These are phyloP conservation scores for Suillia variegata DNA, from an alignment of 2,888 invertebrate species.

Conservation along the genomic window DNA sequence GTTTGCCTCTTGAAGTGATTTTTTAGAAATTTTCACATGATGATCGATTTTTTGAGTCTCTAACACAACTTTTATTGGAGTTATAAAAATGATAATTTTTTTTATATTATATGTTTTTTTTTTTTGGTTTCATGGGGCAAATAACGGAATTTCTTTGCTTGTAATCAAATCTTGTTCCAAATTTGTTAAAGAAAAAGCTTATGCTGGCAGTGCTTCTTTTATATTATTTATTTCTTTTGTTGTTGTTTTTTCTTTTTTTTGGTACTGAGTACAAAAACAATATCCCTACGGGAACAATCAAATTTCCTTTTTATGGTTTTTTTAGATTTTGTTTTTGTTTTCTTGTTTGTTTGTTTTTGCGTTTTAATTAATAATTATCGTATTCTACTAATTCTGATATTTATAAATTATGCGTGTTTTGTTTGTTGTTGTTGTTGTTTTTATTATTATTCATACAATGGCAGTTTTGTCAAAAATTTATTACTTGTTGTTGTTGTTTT, in stretches of 20 bases:
- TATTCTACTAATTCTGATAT: conserved; percentile 27
- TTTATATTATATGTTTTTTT: too few relatives aligned
- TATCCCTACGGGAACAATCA: neutral
- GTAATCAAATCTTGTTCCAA: too few relatives aligned
- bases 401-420: conserved; percentile 37
- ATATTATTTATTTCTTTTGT: conserved; percentile 2
- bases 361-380: conserved; percentile 7
- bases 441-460: conserved; percentile 30
- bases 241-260: neutral
- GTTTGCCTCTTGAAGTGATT: too few relatives aligned
- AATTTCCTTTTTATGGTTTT: too few relatives aligned
- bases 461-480: conserved; percentile 31
- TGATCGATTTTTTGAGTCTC: too few relatives aligned
- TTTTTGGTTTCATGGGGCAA: too few relatives aligned
- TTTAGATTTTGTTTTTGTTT: neutral
- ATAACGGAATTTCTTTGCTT: too few relatives aligned
- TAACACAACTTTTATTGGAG: too few relatives aligned
- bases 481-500: neutral
- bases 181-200: conserved; percentile 15
- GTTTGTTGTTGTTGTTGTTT: too few relatives aligned
- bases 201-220: conserved; percentile 39
- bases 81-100: too few relatives aligned
- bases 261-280: neutral
- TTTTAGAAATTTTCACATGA: too few relatives aligned
- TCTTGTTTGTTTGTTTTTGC: neutral